Conservation (phyloP, 2,797 vertebrate genomes). For the Coreius guichenoti region DNA sequence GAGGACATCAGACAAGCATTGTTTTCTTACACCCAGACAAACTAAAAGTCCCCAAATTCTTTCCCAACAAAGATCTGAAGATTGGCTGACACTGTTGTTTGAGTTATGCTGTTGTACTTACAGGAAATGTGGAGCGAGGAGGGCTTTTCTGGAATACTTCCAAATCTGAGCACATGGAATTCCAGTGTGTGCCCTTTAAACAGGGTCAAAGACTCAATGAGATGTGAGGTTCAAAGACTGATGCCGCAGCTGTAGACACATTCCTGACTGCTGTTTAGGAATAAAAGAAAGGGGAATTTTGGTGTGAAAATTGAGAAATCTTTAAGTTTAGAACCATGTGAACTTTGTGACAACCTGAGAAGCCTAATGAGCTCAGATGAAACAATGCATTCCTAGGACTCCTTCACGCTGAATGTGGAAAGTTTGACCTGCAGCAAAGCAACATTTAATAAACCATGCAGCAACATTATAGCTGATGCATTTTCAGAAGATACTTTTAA, state of each 20-base stretch:
- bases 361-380: neutral
- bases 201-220: slow-evolving; percentile 1
- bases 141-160: slow-evolving; percentile 32
- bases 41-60: neutral
- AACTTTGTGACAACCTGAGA: neutral
- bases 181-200: slow-evolving; percentile 26
- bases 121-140: slow-evolving; percentile 12
- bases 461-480: neutral
- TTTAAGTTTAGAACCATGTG: slow-evolving; percentile 10
- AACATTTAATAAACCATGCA: neutral
- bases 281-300: slow-evolving; percentile 2
- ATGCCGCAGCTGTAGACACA: neutral
- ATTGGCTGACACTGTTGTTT: neutral
- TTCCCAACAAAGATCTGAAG: neutral
- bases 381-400: neutral
- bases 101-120: neutral
- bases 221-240: slow-evolving; percentile 25
- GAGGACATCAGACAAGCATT: neutral
- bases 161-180: slow-evolving; percentile 31
- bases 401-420: neutral
- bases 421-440: neutral
- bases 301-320: neutral
- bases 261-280: neutral
- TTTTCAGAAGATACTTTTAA: neutral
- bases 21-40: neutral